Percentiles rank a stretch among this genome's conserved stretches.
Evolutionary conservation across 2,113 vertebrate genomes (phyloP).

Genomic region (Melanerpes aurifrons): DNA sequence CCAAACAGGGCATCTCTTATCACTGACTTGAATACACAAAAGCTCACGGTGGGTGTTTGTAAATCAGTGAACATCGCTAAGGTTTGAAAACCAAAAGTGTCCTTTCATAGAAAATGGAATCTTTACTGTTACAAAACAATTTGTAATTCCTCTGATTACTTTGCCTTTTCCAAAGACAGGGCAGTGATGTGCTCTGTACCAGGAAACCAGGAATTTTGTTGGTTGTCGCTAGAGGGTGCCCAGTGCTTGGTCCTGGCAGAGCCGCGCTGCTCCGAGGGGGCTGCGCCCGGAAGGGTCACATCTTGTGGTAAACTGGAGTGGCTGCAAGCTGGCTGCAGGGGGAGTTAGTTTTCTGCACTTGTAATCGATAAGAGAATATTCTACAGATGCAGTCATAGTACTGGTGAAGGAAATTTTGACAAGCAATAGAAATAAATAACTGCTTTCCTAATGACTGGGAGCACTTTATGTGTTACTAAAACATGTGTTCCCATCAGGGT

Average conservation of each 20-base stretch:
- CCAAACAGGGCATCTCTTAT: neutral
- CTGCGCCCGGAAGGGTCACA: neutral
- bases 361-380: neutral
- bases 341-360: neutral
- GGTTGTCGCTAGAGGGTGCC: constrained; percentile 68
- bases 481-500: fast-evolving
- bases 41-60: neutral
- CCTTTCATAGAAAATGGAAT: neutral
- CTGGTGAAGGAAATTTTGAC: neutral
- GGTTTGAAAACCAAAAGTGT: neutral
- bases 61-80: neutral
- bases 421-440: neutral
- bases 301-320: neutral
- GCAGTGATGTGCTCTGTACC: neutral
- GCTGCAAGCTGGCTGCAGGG: neutral
- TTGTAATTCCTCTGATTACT: neutral
- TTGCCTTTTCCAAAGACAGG: neutral
- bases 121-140: neutral
- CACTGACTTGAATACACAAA: neutral
- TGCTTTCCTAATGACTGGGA: neutral
- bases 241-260: constrained; percentile 4
- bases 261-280: neutral
- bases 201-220: neutral
- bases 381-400: neutral
- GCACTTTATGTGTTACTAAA: neutral